Evolutionary conservation across 1,140 invertebrate species (phyloP), one percentile per base, ranked within the genome.

Genomic region (Orius laevigatus): DNA sequence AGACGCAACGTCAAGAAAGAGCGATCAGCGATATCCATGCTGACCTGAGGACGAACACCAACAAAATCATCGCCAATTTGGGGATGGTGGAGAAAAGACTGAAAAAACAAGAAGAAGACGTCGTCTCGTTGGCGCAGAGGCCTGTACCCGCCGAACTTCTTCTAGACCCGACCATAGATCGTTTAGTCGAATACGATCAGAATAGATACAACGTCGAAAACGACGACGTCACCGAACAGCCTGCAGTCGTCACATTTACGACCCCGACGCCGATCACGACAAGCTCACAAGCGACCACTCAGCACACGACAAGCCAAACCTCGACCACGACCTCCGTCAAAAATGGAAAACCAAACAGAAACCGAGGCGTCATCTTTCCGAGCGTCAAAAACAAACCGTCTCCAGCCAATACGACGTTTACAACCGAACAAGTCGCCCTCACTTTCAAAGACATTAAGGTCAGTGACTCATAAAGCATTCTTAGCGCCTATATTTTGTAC

Each of bases 311-410:
- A 43, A 58, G 55, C 50, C 48, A 46, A 42, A 60, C 58, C 31
- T 62, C 62, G 16, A 60, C 68, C 18, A 59, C 65, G 18, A 59
- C 66, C 5, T 63, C 63, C 50, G 60, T 70, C 42, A 53, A 57
- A 40, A 45, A 55, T 31, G 53, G 55, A 25, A 40, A 53, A 4
- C 51, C 59, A 51, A 66, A 63, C 39, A 72, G 79, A 46, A 84
- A 82, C 63, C 75, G 80, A 14, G 79, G 81, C 38, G 75, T 90
- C 55, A 87, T 90, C 62, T 90, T 90, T 66, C 85, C 85, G 1
- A 86, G 83, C 56, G 82, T 90, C 10, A 88, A 88, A 62, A 88
- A 88, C 61, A 90, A 90, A 58, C 85, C 85, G 3, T 77, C 79
- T 49, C 73, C 80, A 20, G 74, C 79, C 5, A 88, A 88, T 65